Evolutionary conservation across 2,888 invertebrate genomes (phyloP).

Genomic region (Aphrophora alni): DNA sequence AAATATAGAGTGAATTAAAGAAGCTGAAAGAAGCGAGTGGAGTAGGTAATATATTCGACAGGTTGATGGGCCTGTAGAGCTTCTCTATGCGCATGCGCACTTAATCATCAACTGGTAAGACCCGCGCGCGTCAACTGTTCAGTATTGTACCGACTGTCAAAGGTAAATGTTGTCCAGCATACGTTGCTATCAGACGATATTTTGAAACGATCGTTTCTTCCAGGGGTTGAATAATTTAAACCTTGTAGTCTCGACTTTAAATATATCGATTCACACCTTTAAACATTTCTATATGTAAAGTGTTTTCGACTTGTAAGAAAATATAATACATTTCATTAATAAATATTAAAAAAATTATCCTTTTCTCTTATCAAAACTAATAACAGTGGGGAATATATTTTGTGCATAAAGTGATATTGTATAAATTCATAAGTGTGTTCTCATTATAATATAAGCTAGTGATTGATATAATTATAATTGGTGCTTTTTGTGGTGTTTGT

Average conservation of each 20-base stretch:
- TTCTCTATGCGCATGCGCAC: not conserved
- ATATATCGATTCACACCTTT: too few relatives aligned
- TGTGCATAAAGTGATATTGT: not conserved
- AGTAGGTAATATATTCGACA: conserved; percentile 9
- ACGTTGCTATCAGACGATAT: not conserved
- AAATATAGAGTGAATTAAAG: not conserved
- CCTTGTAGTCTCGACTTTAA: not conserved
- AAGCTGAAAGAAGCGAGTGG: not conserved
- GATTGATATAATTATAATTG: not conserved
- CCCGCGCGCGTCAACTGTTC: not conserved
- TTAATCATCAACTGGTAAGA: not conserved
- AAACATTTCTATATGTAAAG: not conserved
- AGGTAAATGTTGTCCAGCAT: not conserved
- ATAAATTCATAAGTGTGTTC: not conserved
- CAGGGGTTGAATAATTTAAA: not conserved
- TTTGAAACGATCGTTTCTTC: not conserved
- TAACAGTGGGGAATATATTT: not conserved
- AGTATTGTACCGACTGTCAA: not conserved
- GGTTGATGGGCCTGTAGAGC: not conserved
- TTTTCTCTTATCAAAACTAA: too few relatives aligned
- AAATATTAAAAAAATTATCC: too few relatives aligned
- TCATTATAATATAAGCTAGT: not conserved
- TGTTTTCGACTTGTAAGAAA: not conserved
- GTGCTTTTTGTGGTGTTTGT: not conserved
- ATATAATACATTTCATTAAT: too few relatives aligned